Evolutionary conservation across 2,797 vertebrate species (phyloP).

Genomic region (Coilia nasus): DNA sequence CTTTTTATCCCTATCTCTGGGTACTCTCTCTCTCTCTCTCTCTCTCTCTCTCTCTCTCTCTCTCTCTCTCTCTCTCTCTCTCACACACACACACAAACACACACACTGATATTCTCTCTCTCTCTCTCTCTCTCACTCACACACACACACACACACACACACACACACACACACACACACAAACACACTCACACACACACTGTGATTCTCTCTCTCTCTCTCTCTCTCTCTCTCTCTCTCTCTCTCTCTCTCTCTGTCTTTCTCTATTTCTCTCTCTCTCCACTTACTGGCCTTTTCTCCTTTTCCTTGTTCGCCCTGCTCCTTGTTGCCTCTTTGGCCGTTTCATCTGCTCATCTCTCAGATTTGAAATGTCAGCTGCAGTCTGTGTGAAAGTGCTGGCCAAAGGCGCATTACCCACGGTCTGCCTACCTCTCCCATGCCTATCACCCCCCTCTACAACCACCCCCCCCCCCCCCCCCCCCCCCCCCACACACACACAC

Average conservation of each 20-base stretch:
- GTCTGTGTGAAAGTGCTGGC: slow-evolving; percentile 38
- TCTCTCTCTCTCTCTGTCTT: slow-evolving; percentile 13
- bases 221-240: not conserved
- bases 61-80: not conserved
- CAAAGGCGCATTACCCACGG: slow-evolving; percentile 42
- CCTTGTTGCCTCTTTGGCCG: not conserved
- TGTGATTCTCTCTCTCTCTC: not conserved
- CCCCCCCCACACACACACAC: too few relatives aligned
- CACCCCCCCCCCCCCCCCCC: not conserved
- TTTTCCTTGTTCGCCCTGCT: not conserved
- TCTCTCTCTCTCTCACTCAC: too few relatives aligned
- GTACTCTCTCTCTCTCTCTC: too few relatives aligned
- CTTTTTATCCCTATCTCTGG: too few relatives aligned
- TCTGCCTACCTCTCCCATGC: not conserved
- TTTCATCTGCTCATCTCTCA: slow-evolving; percentile 31
- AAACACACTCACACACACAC: too few relatives aligned
- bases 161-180: too few relatives aligned
- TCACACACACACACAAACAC: too few relatives aligned
- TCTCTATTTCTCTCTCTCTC: not conserved
- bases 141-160: too few relatives aligned
- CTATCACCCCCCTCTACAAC: not conserved
- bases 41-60: not conserved
- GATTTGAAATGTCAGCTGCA: slow-evolving; percentile 55
- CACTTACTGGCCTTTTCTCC: too few relatives aligned
- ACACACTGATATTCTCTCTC: not conserved